These are phyloP conservation scores for Pristionchus arcanus DNA, from an alignment of 2,888 invertebrate genomes.

Conservation along the genomic window DNA sequence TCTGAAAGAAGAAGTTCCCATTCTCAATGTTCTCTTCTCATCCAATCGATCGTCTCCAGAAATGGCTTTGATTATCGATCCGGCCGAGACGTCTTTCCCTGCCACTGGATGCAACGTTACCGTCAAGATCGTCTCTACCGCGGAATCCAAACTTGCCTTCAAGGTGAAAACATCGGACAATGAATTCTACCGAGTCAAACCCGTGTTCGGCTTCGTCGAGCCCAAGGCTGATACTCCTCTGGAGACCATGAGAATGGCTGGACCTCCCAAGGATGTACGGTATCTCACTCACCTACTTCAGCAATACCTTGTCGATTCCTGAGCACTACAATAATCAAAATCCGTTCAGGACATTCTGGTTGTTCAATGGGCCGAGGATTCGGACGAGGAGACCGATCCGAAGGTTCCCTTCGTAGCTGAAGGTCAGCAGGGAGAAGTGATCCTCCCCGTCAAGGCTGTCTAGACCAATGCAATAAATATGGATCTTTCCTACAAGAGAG, in stretches of 20 bases:
- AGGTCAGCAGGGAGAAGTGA: slow-evolving; percentile 67
- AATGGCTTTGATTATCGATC: slow-evolving; percentile 70
- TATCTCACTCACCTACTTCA: neutral
- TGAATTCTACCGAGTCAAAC: slow-evolving; percentile 43
- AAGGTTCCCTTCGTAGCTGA: slow-evolving; percentile 69
- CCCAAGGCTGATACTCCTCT: neutral
- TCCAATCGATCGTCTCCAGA: too few relatives aligned
- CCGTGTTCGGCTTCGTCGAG: slow-evolving; percentile 48
- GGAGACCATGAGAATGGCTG: slow-evolving; percentile 32
- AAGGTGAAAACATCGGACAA: slow-evolving; percentile 58
- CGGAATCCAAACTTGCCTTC: slow-evolving; percentile 67
- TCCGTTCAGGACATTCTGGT: slow-evolving; percentile 39
- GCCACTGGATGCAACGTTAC: slow-evolving; percentile 66
- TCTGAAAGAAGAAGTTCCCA: too few relatives aligned
- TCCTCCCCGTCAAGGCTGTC: slow-evolving; percentile 62
- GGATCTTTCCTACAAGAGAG: neutral
- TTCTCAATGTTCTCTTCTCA: too few relatives aligned
- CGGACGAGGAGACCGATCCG: slow-evolving; percentile 68
- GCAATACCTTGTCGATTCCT: neutral
- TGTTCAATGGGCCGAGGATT: slow-evolving; percentile 56
- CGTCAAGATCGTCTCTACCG: slow-evolving; percentile 65
- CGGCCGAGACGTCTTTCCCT: slow-evolving; percentile 63
- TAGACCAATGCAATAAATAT: neutral
- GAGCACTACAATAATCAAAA: neutral
- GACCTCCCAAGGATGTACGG: slow-evolving; percentile 50